Evolutionary conservation across 2,888 invertebrate genomes (phyloP).

Genomic region (Macrophya alboannulata): DNA sequence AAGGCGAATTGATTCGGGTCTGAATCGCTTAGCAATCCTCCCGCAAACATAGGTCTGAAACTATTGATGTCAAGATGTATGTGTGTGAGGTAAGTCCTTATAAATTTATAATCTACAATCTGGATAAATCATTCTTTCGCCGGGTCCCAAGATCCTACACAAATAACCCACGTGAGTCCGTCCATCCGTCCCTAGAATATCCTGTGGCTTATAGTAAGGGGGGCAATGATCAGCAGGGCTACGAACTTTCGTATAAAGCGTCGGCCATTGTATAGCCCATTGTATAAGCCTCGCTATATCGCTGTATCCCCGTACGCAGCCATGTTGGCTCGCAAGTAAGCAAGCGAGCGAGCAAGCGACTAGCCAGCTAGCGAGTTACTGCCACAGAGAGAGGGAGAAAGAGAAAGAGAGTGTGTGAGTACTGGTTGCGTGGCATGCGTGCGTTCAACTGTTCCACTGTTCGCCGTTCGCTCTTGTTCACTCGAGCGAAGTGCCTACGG

Average conservation of each 20-base stretch:
- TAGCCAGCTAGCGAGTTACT: not conserved
- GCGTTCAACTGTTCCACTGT: constrained; percentile 26
- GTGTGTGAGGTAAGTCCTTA: not conserved
- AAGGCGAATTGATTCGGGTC: not conserved
- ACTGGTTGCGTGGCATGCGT: constrained; percentile 22
- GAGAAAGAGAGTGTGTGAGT: not conserved
- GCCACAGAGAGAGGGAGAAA: not conserved
- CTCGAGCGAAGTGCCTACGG: constrained; percentile 49
- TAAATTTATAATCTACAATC: not conserved
- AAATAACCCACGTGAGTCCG: not conserved
- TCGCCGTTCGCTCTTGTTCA: constrained; percentile 33
- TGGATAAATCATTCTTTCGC: not conserved
- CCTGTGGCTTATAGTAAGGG: not conserved
- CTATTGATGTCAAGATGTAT: not conserved
- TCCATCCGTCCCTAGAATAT: constrained; percentile 14
- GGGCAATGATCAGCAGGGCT: constrained; percentile 37
- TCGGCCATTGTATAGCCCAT: constrained; percentile 49
- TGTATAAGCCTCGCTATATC: constrained; percentile 38
- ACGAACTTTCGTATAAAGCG: constrained; percentile 42
- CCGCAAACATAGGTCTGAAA: not conserved
- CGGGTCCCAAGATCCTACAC: not conserved
- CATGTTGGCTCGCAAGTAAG: not conserved
- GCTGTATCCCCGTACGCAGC: constrained; percentile 29
- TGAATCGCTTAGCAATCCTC: not conserved
- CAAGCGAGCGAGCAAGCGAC: not conserved